These are phyloP conservation scores for Boloria euphrosyne DNA, from an alignment of 2,888 invertebrate genomes.

Conservation along the genomic window DNA sequence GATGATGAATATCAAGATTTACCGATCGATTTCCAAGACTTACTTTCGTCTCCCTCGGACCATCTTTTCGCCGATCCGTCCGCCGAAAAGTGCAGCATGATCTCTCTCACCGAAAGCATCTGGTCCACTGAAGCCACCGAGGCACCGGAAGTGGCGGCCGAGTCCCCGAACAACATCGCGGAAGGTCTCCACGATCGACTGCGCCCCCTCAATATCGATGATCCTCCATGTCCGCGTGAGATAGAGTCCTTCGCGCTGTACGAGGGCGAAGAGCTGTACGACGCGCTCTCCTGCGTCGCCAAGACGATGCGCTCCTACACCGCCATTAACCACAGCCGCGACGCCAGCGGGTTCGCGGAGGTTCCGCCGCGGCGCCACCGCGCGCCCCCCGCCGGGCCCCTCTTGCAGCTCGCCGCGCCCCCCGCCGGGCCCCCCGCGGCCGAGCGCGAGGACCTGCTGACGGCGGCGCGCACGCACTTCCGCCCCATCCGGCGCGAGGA, in stretches of 20 bases:
- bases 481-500: constrained; percentile 87
- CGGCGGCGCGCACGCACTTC: constrained; percentile 91
- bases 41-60: constrained; percentile 82
- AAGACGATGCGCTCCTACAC: constrained; percentile 77
- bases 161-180: constrained; percentile 51
- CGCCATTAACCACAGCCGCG: constrained; percentile 84
- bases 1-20: constrained; percentile 83
- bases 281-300: constrained; percentile 66
- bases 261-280: constrained; percentile 67
- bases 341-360: constrained; percentile 84
- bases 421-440: constrained; percentile 65
- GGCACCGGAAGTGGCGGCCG: constrained; percentile 38
- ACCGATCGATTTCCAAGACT: constrained; percentile 83
- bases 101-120: constrained; percentile 65
- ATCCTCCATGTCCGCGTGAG: constrained; percentile 49
- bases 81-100: constrained; percentile 61
- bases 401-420: constrained; percentile 47
- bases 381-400: constrained; percentile 54
- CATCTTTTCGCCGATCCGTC: constrained; percentile 71
- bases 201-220: constrained; percentile 57
- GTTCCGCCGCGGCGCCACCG: constrained; percentile 74
- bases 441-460: constrained; percentile 87
- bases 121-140: constrained; percentile 58
- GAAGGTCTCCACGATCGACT: constrained; percentile 58
- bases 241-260: constrained; percentile 62